Evolutionary conservation across 2,113 vertebrate species (phyloP), one percentile per base, ranked within the genome.

Genomic region (Sturnira hondurensis): DNA sequence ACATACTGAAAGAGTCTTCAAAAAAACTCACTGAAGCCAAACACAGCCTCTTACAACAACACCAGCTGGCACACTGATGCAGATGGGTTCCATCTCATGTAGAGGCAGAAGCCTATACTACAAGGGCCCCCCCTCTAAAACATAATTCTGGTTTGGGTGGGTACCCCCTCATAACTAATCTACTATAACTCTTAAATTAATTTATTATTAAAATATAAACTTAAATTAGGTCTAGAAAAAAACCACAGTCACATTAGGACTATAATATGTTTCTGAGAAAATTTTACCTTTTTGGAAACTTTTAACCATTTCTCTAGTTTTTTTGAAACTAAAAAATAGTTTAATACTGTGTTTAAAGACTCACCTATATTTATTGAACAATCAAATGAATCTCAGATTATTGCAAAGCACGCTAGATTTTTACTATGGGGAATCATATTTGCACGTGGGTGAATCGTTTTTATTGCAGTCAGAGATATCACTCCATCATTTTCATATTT

Each of bases 401-500:
- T 74, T 78, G 71, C 22, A 38, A 96, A 87, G 71, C 14, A 85
- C 2, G 15, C 17, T 83, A 71, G 19, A 63, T 83, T 88, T 54
- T 61, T 91, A 36, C 26, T 70, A 50, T 91, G 22, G 61, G 61
- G 16, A 85, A 65, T 85, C 92, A 86, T 52, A 94, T 88, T 94
- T 89, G 80, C 24, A 85, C 80, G 11, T 70, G 22, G 15, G 71
- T 86, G 93, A 95, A 95, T 90, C 96, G 8, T 67, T 89, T 97
- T 89, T 33, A 94, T 95, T 95, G 92, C 67, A 93, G 36, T 94
- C n/a, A 68, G 76, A 96, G 93, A 97, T 76, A 86, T 17, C 4
- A 1, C 80, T 91, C 33, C 31, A 58, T 85, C 36, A 94, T 96
- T 95, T 96, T 96, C 82, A 81, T 82, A 91, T 95, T 96, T 95